phyloP scores from a whole-genome alignment of 1,140 invertebrate species.

The Thaumetopoea pityocampa region DNA sequence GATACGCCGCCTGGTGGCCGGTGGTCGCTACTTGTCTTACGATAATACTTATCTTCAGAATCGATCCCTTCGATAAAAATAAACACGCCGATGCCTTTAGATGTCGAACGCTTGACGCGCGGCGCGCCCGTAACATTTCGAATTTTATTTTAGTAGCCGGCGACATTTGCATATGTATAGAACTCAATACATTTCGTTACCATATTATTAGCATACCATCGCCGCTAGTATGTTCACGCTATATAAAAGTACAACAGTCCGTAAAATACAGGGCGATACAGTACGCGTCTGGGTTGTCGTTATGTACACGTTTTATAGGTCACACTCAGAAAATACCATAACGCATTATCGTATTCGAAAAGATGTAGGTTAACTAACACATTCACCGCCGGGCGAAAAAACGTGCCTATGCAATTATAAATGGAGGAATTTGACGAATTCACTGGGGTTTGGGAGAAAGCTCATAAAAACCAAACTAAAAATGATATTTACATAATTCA shows the following conservation, averaged over 20 bases:
- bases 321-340: too few species aligned
- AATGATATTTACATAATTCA: too few species aligned
- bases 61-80: conserved; percentile 69
- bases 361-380: too few species aligned
- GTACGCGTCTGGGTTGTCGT: too few species aligned
- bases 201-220: conserved; percentile 61
- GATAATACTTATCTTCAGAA: conserved; percentile 70
- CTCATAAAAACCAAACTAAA: too few species aligned
- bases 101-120: conserved; percentile 59
- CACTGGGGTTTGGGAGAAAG: too few species aligned
- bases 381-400: too few species aligned
- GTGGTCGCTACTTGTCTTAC: conserved; percentile 74
- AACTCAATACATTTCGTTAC: conserved; percentile 61
- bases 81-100: conserved; percentile 46
- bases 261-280: conserved; percentile 2
- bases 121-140: conserved; percentile 60
- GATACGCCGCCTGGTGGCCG: conserved; percentile 27
- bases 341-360: too few species aligned
- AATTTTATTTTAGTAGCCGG: conserved; percentile 60
- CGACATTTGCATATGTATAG: conserved; percentile 68
- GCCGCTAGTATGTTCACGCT: conserved; percentile 25
- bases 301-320: too few species aligned
- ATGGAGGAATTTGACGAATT: too few species aligned
- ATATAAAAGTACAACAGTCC: conserved; percentile 10
- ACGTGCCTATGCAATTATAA: too few species aligned